Evolutionary conservation across 2,797 vertebrate genomes (phyloP), one percentile per base, ranked within the genome.

Genomic region (Rhinella marina): DNA sequence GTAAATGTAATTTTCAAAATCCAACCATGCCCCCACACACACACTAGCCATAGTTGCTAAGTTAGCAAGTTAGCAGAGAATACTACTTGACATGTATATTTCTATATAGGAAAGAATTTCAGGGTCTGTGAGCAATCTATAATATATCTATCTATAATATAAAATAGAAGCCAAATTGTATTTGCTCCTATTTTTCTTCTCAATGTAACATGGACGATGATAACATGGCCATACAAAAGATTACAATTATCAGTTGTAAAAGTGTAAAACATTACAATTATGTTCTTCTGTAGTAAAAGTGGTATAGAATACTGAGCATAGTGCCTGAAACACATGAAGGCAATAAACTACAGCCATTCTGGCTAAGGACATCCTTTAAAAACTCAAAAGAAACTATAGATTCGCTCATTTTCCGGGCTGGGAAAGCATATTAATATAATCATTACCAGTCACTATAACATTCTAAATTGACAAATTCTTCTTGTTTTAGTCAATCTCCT

Each of bases 401-500:
- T 75, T 64, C 25, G 54, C 14, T 62, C n/a, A 59, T 27, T 57
- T 8, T 77, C 1, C 10, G 21, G 52, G 29, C 21, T 79, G 62
- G 41, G n/a, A 25, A 72, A 21, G 17, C 73, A 79, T 78, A 68
- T 80, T 85, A 61, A 68, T 83, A 83, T 84, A 54, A 88, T 50
- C 76, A 81, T 85, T 52, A 84, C 27, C 76, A 84, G 41, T 29
- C 84, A 68, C 52, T 62, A 64, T 61, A 88, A 78, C 41, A 84
- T 78, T 21, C 61, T 68, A 70, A 59, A 75, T 29, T 79, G 76
- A 73, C 68, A 77, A 80, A 80, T 80, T 52, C 80, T 32, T 73
- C 76, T 80, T 70, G 68, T 78, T 80, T 68, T 78, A 84, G 59
- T 88, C 56, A 73, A 79, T 85, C 66, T 85, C 56, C 52, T 75